Evolutionary conservation across 2,888 invertebrate species (phyloP), one percentile per base, ranked within the genome.

Genomic region (Auanema freiburgensis): DNA sequence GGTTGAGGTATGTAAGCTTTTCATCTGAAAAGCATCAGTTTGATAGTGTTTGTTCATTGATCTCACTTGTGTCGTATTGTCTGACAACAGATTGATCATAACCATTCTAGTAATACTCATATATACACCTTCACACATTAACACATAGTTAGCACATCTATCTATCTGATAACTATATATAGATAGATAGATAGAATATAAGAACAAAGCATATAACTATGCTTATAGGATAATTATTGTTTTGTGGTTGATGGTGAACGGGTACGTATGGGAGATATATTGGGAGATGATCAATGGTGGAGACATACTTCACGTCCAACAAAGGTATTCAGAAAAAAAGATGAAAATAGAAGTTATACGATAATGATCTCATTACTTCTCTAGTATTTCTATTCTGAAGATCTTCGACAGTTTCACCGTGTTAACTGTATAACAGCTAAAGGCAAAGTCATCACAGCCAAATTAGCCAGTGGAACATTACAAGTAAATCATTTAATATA

Each of bases 281-380:
- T 81, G 65, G 78, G 79, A 8, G 81, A 83, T 59, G 81, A 79
- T 63, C 78, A 83, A 46, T 83, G 78, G 79, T 83, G 82, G 80
- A 58, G 80, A 53, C 83, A 84, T 66, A 83, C 83, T 10, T 75
- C 78, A 8, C 58, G 81, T 16, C 83, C 83, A 6, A 83, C 82
- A 16, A 81, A 80, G 57, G 55, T 25, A 55, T 21, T 46, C 16
- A 5, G 46, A 21, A 43, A 43, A 12, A 43, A 43, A 43, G 21
- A 46, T 46, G 21, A 6, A 46, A 46, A 46, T 21, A 43, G 21
- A 46, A 16, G 46, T 46, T 46, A 10, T 46, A 25, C 2, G 2
- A 14, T 10, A 10, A 44, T 24, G 42, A 6, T 1, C n/a, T 11
- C 11, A n/a, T 33, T 2, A 1, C 2, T 16, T 1, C 46, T 18